Evolutionary conservation across 2,797 vertebrate species (phyloP), one percentile per base, ranked within the genome.

Genomic region (Anas acuta): DNA sequence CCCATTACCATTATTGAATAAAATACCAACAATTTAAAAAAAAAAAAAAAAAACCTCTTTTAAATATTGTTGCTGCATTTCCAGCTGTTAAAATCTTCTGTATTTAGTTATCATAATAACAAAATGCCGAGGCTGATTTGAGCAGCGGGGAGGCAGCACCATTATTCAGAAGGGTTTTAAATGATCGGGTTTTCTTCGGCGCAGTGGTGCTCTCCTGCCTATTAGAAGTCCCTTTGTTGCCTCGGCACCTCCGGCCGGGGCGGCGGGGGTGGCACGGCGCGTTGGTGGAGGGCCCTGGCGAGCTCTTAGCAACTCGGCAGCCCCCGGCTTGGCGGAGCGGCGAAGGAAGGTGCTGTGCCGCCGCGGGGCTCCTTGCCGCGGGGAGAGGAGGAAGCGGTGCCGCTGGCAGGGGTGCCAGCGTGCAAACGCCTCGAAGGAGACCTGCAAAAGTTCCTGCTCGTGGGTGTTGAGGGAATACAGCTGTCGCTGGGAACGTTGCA

Each of bases 21-120:
- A 94, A 97, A 94, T 91, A 79, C 91, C 82, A 70, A 78, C 90
- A 81, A 93, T 94, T 96, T 95, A 7, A 90, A 87, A 47, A 47
- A 47, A 47, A 47, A 47, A 47, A 47, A 47, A 47, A 47, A 49
- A 47, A 95, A 96, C 84, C 62, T 95, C 94, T 96, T 97, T 97
- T 96, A 97, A 98, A 96, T 96, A 97, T 96, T 97, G 96, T 97
- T 95, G 73, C 98, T 96, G 88, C 32, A 6, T 97, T 97, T 98
- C 98, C 98, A 98, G 97, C 98, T 98, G 97, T 97, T 98, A 97
- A 95, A 96, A 90, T 97, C 93, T 94, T 91, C 96, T 90, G 93
- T 97, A 96, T 98, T 97, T 97, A 97, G 97, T 97, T 95, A 96
- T 96, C 35, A 41, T 97, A 98, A 98, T 98, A 97, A 97, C 97